A percentile compares a stretch with the other conserved stretches of the same genome.
These are phyloP conservation scores for Condylostylus longicornis DNA, from an alignment of 1,140 invertebrate genomes.

Conservation along the genomic window DNA sequence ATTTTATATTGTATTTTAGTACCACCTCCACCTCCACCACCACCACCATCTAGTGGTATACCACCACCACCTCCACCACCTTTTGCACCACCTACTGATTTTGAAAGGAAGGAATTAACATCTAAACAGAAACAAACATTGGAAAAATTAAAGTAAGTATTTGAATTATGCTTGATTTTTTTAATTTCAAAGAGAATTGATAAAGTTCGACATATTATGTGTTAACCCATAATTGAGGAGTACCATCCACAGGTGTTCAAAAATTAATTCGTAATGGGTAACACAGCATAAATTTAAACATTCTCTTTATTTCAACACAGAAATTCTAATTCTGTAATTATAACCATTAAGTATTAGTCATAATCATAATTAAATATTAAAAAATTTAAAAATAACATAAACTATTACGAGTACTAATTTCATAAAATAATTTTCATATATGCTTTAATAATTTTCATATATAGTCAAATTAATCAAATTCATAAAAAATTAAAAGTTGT, in stretches of 20 bases:
- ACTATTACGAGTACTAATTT: too few species aligned
- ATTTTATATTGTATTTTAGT: constrained; percentile 17
- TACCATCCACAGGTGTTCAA: constrained; percentile 3
- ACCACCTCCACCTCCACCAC: constrained; percentile 26
- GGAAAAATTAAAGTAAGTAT: constrained; percentile 34
- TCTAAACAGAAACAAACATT: constrained; percentile 37
- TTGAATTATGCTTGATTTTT: background rate
- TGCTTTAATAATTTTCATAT: too few species aligned
- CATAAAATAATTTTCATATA: too few species aligned
- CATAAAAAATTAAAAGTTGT: too few species aligned
- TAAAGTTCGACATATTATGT: too few species aligned
- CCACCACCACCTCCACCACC: constrained; percentile 58
- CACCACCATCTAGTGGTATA: constrained; percentile 31
- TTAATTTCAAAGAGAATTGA: too few species aligned
- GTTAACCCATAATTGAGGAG: too few species aligned
- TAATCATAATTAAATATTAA: too few species aligned
- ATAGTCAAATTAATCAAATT: too few species aligned
- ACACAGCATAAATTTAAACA: background rate
- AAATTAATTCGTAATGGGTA: constrained; percentile 1
- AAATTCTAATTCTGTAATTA: too few species aligned
- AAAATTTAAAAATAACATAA: too few species aligned
- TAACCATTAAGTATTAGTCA: too few species aligned
- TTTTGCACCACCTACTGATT: constrained; percentile 21
- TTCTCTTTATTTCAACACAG: background rate
- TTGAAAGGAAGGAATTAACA: constrained; percentile 33